Evolutionary conservation across 2,113 vertebrate species (phyloP).

Genomic region (Triplophysa siluroides): DNA sequence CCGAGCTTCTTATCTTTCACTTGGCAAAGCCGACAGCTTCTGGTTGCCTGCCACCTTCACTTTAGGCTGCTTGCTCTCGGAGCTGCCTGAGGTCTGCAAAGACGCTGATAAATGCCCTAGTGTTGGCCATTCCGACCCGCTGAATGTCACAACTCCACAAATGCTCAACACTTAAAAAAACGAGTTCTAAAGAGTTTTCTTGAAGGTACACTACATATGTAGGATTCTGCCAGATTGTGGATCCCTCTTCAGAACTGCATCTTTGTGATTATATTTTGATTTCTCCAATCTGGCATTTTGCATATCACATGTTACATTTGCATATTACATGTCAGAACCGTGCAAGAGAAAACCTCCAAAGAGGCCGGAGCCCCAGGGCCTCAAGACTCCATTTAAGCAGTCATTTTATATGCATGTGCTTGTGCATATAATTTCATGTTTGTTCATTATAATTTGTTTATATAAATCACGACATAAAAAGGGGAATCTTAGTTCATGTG

Average conservation of each 20-base stretch:
- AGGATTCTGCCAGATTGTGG: too few species aligned
- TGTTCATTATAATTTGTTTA: neutral
- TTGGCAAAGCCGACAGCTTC: constrained; percentile 47
- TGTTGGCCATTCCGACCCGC: constrained; percentile 38
- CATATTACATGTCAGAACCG: too few species aligned
- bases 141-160: constrained; percentile 49
- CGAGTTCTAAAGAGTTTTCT: constrained; percentile 47
- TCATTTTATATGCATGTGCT: neutral
- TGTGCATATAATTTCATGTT: neutral
- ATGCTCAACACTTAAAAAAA: constrained; percentile 49
- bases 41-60: constrained; percentile 57
- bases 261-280: too few species aligned
- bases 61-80: constrained; percentile 45
- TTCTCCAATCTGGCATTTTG: too few species aligned
- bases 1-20: constrained; percentile 53
- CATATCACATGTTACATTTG: too few species aligned
- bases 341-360: too few species aligned
- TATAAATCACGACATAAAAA: neutral
- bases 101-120: constrained; percentile 51
- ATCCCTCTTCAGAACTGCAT: too few species aligned
- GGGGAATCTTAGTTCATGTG: neutral
- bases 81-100: constrained; percentile 43
- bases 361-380: too few species aligned
- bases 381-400: neutral
- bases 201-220: too few species aligned